Conservation (phyloP, 2,888 invertebrate genomes). For the Limnephilus lunatus region DNA sequence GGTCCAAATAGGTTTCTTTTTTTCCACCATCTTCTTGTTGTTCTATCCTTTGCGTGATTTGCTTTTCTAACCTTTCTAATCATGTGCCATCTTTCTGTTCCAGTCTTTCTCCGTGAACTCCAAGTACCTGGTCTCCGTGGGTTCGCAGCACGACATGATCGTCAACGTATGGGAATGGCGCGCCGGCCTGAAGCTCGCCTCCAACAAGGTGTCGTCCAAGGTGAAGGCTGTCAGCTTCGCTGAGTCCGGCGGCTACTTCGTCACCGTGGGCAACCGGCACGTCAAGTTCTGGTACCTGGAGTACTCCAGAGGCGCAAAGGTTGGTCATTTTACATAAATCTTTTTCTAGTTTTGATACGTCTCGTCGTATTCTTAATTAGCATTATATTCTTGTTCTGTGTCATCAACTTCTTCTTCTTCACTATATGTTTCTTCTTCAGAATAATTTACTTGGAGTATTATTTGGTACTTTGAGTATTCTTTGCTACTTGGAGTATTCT, state of each 20-base stretch:
- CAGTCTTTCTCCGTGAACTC: constrained; percentile 97
- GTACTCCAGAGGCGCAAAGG: constrained; percentile 89
- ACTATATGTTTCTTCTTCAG: too few relatives aligned
- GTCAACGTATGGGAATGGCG: constrained; percentile 99
- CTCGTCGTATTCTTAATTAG: too few relatives aligned
- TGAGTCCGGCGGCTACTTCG: constrained; percentile 97
- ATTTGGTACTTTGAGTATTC: too few relatives aligned
- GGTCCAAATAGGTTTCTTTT: neutral
- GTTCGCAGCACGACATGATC: constrained; percentile 98
- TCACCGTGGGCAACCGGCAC: constrained; percentile 98
- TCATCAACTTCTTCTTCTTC: too few relatives aligned
- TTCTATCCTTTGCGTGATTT: neutral
- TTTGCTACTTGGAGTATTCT: too few relatives aligned
- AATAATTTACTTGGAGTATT: too few relatives aligned
- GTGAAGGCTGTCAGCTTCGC: constrained; percentile 96
- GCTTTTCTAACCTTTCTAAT: neutral
- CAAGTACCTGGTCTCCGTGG: constrained; percentile 97
- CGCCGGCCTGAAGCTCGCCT: constrained; percentile 94
- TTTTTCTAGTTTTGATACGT: too few relatives aligned
- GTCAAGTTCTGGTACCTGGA: constrained; percentile 99
- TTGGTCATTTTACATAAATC: constrained; percentile 69
- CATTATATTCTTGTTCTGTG: too few relatives aligned
- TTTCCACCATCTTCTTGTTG: neutral
- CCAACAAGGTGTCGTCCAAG: constrained; percentile 96
- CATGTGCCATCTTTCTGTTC: constrained; percentile 68